Base-by-base conservation (phyloP, 2,888 invertebrate genomes). In the Gymnocheta viridis region DNA sequence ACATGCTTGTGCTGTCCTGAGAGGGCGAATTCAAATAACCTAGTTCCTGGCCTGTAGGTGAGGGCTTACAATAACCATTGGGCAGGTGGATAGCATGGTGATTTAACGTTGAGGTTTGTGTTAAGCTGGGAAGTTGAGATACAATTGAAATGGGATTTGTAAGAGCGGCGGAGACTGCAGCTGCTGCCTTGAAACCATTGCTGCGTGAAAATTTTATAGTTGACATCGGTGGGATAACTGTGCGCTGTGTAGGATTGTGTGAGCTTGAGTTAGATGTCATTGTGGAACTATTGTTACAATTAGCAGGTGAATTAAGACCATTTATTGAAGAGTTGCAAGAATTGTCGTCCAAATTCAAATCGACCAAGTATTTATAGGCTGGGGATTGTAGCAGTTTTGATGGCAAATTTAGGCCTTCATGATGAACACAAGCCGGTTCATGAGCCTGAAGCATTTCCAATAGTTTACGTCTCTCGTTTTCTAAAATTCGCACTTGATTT, bases 391-490 rank as follows among this genome's bases (percentile, higher is more conserved):
- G 86, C 58, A 91, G 85, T 76, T 90, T 91, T n/a, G 89, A 82
- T 0, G 91, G 91, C 84, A 91, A 85, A 85, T 89, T 89, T 64
- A 89, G 90, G 32, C 91, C 91, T 38, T 88, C 89, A 5, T 88
- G 88, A 41, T 89, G 89, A n/a, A 95, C 93, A 89, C 97, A 97
- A 14, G 94, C 94, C 0, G 96, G 94, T 49, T 94, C 93, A 91
- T 97, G 97, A 17, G 94, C 92, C 70, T 95, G 94, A 87, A 97
- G 92, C 95, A 97, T 96, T 87, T 96, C 96, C 88, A 95, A 94
- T 80, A 98, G 93, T 89, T 95, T 94, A 86, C 95, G 94, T 88
- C 95, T 94, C 90, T 97, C 96, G 72, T 94, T 95, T 92, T 97
- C 96, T 89, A 97, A 93, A 88, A 95, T 95, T 92, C 96, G 95